Base-by-base conservation (phyloP, 2,113 vertebrate genomes). In the Gymnocephalus cernua region DNA sequence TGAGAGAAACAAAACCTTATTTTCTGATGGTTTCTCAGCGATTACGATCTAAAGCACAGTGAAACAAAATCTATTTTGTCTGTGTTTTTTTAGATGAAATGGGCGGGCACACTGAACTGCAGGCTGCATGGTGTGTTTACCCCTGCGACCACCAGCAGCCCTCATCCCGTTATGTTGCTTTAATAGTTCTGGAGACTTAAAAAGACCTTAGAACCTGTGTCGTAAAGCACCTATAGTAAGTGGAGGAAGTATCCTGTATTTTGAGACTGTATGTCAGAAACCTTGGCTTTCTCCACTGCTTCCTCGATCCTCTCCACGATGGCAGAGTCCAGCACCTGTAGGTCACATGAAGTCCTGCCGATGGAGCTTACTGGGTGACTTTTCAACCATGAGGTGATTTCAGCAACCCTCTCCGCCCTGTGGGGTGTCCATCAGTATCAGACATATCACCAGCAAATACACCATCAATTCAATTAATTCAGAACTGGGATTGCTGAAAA, bases 261-360 rank as follows among this genome's bases (percentile, higher is more conserved):
- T 2, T 21, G 25, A 19, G 13, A 4, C 5, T 25, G 59, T 27
- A 45, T 14, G 23, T n/a, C 6, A 8, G 29, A 79, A 48, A 93
- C 92, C 89, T 93, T 94, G 4, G 76, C 3, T 51, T 84, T 93
- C 65, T 94, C 92, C 68, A 91, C 91, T 0, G 86, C 87, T 41
- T 94, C 93, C 75, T 93, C 93, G 0, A 94, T 93, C 80, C 44
- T 85, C 83, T 94, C 93, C 45, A 94, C 90, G 0, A 94, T 90
- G 27, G 88, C 87, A 0, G 63, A 10, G 57, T 93, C 93, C 51
- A 94, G 79, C 29, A 94, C 90, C 56, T 93, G 93, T 1, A 93
- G 91, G 66, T 93, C 91, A 77, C 93, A 94, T 15, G 93, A 94
- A 1, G 90, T 25, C 53, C 93, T 88, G 86, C 91, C 86, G 75